Conservation (phyloP, 2,888 invertebrate genomes). For the Drosophila monieri region DNA sequence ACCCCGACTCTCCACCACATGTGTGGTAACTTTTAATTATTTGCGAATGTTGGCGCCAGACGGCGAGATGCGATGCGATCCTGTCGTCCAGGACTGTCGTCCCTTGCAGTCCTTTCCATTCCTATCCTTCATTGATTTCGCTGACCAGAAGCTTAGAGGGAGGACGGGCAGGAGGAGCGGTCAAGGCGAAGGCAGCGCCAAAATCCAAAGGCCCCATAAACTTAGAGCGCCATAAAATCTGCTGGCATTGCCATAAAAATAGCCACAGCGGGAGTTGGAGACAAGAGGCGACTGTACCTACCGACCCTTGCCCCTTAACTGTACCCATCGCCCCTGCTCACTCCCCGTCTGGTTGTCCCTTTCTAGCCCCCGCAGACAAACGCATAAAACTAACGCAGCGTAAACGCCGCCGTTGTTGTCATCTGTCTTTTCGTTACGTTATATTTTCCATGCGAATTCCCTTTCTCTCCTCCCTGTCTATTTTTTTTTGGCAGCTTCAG, state of each 20-base stretch:
- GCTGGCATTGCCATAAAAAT: conserved; percentile 81
- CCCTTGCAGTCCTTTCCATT: conserved; percentile 21
- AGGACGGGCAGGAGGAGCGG: not conserved
- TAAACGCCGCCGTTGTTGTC: conserved; percentile 68
- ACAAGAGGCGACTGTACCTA: conserved; percentile 24
- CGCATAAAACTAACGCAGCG: conserved; percentile 83
- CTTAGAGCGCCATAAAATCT: conserved; percentile 83
- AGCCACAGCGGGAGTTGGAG: conserved; percentile 74
- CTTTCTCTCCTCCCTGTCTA: conserved; percentile 6
- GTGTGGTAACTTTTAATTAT: conserved; percentile 78
- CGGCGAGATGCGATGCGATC: conserved; percentile 67
- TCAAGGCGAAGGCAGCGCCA: conserved; percentile 77
- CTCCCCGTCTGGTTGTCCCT: conserved; percentile 11
- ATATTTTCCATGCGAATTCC: conserved; percentile 17
- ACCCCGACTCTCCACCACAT: conserved; percentile 19
- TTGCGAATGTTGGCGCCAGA: conserved; percentile 81
- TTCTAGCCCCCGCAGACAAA: conserved; percentile 64
- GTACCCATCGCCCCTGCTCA: not conserved
- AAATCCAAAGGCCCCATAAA: conserved; percentile 73
- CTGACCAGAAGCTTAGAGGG: conserved; percentile 40
- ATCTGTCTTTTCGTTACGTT: conserved; percentile 48
- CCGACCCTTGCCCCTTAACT: conserved; percentile 6
- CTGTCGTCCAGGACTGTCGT: conserved; percentile 29
- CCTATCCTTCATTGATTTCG: conserved; percentile 73
- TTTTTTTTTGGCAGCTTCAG: conserved; percentile 74